A percentile compares a stretch with the other conserved stretches of the same genome.
phyloP scores from a whole-genome alignment of 2,888 invertebrate species.

The Eristalis tenax region DNA sequence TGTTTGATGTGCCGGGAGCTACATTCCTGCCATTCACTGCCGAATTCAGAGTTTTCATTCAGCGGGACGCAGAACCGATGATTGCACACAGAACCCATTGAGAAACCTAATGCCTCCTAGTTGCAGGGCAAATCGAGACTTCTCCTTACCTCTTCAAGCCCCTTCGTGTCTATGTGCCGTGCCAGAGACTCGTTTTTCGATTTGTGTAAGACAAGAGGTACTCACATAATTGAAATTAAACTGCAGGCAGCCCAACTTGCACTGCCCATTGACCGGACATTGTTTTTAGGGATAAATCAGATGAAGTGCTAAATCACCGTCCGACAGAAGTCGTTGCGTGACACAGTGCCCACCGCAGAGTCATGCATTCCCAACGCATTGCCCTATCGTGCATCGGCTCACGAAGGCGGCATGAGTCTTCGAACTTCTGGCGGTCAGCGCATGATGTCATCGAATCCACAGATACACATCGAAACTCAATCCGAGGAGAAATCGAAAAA shows the following conservation, averaged over 20 bases:
- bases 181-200: too few relatives aligned
- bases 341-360: constrained; percentile 14
- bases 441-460: neutral
- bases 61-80: too few relatives aligned
- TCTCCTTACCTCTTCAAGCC: too few relatives aligned
- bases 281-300: neutral
- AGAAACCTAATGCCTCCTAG: too few relatives aligned
- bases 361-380: neutral
- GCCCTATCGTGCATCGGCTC: neutral
- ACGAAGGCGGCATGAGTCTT: neutral
- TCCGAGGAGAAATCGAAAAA: neutral
- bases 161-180: too few relatives aligned
- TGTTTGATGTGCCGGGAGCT: too few relatives aligned
- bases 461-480: neutral
- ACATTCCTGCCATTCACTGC: too few relatives aligned
- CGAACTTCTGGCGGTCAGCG: neutral
- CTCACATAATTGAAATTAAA: neutral
- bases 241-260: neutral
- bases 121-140: too few relatives aligned
- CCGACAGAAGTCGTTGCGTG: constrained; percentile 7
- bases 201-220: too few relatives aligned
- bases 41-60: too few relatives aligned
- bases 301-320: constrained; percentile 10
- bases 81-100: too few relatives aligned
- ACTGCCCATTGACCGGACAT: neutral